phyloP scores from a whole-genome alignment of 2,797 vertebrate genomes.

The Xiphorhynchus erythropygius region DNA sequence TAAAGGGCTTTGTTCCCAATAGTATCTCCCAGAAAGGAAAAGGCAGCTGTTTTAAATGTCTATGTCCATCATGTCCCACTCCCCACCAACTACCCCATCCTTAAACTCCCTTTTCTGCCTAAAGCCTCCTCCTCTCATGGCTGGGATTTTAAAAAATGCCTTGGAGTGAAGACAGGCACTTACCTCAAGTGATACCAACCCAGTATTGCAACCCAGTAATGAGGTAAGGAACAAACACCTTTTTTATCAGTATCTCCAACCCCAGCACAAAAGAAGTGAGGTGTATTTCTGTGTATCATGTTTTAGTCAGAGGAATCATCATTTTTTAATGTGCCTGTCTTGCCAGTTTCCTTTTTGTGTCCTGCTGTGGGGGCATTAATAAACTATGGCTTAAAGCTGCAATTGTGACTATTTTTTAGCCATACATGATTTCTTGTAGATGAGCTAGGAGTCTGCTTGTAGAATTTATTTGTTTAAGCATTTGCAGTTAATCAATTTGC shows the following conservation, averaged over 20 bases:
- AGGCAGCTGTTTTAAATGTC: neutral
- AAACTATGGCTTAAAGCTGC: conserved; percentile 63
- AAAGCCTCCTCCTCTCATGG: neutral
- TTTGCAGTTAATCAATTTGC: neutral
- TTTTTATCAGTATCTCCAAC: neutral
- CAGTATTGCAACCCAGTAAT: neutral
- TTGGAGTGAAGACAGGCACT: neutral
- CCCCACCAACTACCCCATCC: neutral
- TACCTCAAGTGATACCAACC: neutral
- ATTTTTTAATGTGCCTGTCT: conserved; percentile 72
- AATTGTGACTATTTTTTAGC: conserved; percentile 17
- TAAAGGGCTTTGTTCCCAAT: neutral
- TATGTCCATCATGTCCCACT: neutral
- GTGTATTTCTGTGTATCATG: conserved; percentile 29
- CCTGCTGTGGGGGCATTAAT: conserved; percentile 71
- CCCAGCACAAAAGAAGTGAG: conserved; percentile 1
- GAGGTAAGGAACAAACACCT: neutral
- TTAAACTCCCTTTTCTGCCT: neutral
- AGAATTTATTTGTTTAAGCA: conserved; percentile 58
- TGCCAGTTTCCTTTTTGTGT: conserved; percentile 65
- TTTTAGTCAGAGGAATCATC: conserved; percentile 61
- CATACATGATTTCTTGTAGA: conserved; percentile 37
- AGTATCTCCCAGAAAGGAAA: neutral
- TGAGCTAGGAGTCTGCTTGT: conserved; percentile 30
- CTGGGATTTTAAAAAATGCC: neutral